phyloP scores from a whole-genome alignment of 2,797 vertebrate genomes.

The Mormyrops boulengeri region DNA sequence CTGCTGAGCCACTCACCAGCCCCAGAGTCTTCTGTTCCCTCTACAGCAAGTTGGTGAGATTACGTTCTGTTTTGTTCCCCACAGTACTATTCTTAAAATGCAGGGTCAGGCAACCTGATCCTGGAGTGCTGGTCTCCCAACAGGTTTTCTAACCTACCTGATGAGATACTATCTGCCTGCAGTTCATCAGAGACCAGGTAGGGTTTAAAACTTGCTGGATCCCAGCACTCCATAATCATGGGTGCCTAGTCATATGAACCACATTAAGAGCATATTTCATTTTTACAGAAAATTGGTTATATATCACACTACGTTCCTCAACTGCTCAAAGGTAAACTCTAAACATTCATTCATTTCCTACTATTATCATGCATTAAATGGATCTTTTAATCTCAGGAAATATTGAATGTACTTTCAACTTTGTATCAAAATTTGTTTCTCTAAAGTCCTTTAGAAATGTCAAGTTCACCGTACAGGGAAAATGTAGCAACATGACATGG shows the following conservation, averaged over 20 bases:
- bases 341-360: neutral
- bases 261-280: neutral
- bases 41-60: neutral
- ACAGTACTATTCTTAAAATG: neutral
- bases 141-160: neutral
- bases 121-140: neutral
- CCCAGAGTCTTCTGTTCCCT: neutral
- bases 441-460: slow-evolving; percentile 6
- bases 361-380: neutral
- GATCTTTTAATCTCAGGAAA: neutral
- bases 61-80: neutral
- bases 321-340: neutral
- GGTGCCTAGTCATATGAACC: neutral
- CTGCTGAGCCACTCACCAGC: neutral
- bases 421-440: slow-evolving; percentile 4
- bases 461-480: neutral
- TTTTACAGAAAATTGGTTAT: neutral
- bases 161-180: neutral
- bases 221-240: neutral
- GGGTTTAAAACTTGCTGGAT: neutral
- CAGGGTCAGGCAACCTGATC: neutral
- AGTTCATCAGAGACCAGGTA: neutral
- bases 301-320: neutral
- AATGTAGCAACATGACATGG: neutral
- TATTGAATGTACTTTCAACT: neutral